Percentiles rank a stretch among this genome's conserved stretches.
Conservation (phyloP, 53 echinoderm and acorn worm species). For the Holothuria scabra region DNA sequence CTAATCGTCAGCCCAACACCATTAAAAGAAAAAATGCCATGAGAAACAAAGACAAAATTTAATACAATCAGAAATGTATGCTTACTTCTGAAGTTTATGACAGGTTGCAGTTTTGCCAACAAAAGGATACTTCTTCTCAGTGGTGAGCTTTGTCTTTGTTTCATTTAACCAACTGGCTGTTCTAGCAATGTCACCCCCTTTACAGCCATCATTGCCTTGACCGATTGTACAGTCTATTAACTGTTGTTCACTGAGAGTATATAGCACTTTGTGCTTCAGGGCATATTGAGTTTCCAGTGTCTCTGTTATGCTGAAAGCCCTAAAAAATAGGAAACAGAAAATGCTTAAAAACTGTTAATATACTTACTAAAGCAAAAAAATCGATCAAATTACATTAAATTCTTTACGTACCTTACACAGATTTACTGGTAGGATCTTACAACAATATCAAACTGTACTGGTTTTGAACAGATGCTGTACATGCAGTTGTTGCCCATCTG, state of each 20-base stretch:
- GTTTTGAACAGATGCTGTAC: too few relatives aligned
- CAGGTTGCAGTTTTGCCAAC: conserved; percentile 60
- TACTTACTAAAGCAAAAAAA: too few relatives aligned
- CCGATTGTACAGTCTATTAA: conserved; percentile 79
- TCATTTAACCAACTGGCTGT: conserved; percentile 75
- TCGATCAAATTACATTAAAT: neutral
- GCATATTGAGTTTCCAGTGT: conserved; percentile 81
- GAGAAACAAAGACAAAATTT: too few relatives aligned
- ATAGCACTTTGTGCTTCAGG: conserved; percentile 64
- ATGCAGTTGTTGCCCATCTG: too few relatives aligned
- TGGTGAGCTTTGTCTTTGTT: conserved; percentile 58
- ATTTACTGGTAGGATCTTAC: too few relatives aligned
- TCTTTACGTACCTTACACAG: too few relatives aligned
- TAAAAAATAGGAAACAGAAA: conserved; percentile 9
- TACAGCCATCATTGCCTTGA: conserved; percentile 69
- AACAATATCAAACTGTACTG: too few relatives aligned
- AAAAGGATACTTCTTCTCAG: conserved; percentile 78
- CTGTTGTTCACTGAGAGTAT: conserved; percentile 76
- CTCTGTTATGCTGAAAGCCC: conserved; percentile 95
- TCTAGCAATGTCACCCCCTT: conserved; percentile 68
- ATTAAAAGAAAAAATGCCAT: too few relatives aligned
- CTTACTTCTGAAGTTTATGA: conserved; percentile 52
- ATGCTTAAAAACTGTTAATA: neutral
- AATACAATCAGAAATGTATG: neutral
- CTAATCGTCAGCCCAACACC: neutral